Base-by-base conservation (phyloP, 2,113 vertebrate genomes). In the Oxygymnocypris stewartii region DNA sequence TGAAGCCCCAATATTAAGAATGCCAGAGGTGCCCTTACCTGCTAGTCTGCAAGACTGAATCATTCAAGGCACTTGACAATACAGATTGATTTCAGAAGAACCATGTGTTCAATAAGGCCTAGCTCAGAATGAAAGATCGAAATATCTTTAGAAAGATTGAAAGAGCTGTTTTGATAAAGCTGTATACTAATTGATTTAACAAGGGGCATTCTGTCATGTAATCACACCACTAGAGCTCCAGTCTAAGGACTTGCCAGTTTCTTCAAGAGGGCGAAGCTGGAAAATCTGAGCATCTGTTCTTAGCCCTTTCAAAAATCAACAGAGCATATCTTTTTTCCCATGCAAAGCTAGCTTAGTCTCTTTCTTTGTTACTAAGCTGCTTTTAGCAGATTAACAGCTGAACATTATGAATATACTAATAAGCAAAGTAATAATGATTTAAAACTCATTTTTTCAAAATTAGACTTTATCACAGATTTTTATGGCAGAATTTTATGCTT, bases 11-110 rank as follows among this genome's bases (percentile, higher is more conserved):
- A 69, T 71, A 7, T 67, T 5, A 79, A 28, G 63, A 35, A 61
- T 79, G 76, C 85, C 82, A 16, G 35, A 31, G 82, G 57, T 51
- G 74, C 57, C 67, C 74, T 84, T 75, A 84, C 77, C 67, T 82
- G 40, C 44, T 75, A 71, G 44, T 80, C 77, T 80, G 80, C 63
- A 25, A 16, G 35, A 65, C 20, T 57, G 61, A 35, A 73, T 54
- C 35, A 20, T 84, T 59, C 59, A 47, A 73, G 76, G 20, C 74
- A 57, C 2, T 37, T 25, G 74, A 84, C 81, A 37, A 79, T 42
- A 73, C 31, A 49, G 86, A 77, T 80, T n/a, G 51, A 84, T 69
- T 69, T 84, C 16, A 80, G 51, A 80, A 35, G 23, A 79, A 65
- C 59, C 2, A 9, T 51, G 54, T 57, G 63, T 83, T 87, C 65